Base-by-base conservation (phyloP, 1,140 invertebrate species). In the Aphis craccivora region DNA sequence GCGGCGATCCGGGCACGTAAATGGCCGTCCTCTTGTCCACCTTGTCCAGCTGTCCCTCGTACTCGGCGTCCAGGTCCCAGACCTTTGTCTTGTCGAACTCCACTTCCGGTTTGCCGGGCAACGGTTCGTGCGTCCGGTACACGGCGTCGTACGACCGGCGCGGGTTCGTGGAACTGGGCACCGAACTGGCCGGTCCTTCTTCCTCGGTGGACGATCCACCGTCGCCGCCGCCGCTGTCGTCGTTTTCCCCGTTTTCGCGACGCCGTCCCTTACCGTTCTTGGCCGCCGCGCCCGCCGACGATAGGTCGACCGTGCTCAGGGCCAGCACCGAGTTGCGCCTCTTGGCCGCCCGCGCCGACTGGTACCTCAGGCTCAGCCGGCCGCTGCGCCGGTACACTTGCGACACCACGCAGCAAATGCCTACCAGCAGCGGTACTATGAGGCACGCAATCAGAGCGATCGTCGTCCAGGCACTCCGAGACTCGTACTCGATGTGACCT, bases 121-220 rank as follows among this genome's bases (percentile, higher is more conserved):
- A 95, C 91, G 98, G 98, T 96, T 98, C 98, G 94, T 98, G 96
- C 23, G 98, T 98, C 94, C 96, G 95, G 95, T 98, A 98, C 94
- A 97, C 96, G 94, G 96, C 97, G 95, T 98, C 97, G 95, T 98
- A 98, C 94, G 95, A 90, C 35, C 91, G 67, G 48, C 93, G 90
- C 67, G 53, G 94, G 30, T 84, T 93, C n/a, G 67, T 53, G 25
- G 91, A 94, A 37, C 45, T 89, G 48, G 94, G n/a, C 48, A 88
- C 48, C n/a, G 90, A 89, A 43, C 94, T 88, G 89, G 11, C 93
- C 83, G 81, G 84, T 0, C 25, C 30, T 14, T 76, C 60, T 0
- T 76, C 60, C 1, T 76, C 76, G 51, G 48, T 81, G 53, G 53
- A n/a, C 55, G 30, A 67, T 23, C 30, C 81, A 30, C 45, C 45